Percentiles rank a stretch among this genome's conserved stretches.
phyloP scores from a whole-genome alignment of 2,113 vertebrate genomes.

The Hyperopisus bebe region DNA sequence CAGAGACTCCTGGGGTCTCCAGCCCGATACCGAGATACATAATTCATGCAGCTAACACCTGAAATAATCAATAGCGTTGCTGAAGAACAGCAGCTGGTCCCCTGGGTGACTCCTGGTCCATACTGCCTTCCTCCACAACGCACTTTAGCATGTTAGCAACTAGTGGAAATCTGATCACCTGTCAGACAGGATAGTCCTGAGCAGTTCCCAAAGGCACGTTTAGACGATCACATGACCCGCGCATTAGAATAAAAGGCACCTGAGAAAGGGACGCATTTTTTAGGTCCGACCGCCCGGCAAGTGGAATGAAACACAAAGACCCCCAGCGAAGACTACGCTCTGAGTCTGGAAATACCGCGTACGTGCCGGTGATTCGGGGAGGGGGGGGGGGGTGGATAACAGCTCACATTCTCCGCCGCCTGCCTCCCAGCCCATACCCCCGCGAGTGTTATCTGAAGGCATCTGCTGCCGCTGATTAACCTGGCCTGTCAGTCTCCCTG shows the following conservation, averaged over 20 bases:
- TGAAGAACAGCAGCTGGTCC: background rate
- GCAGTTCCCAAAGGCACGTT: background rate
- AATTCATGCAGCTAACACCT: slow-evolving; percentile 14
- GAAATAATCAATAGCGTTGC: slow-evolving; percentile 4
- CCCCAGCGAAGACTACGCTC: background rate
- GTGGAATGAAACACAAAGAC: background rate
- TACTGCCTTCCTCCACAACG: background rate
- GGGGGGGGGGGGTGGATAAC: background rate
- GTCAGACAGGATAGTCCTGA: background rate
- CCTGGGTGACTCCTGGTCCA: background rate
- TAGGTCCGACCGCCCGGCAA: background rate
- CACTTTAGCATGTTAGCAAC: background rate
- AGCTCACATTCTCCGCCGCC: background rate
- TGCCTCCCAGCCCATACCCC: background rate
- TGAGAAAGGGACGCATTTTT: background rate
- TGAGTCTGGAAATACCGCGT: background rate
- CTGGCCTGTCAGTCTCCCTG: slow-evolving; percentile 1
- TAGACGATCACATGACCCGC: background rate
- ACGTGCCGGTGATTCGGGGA: background rate
- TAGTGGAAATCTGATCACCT: background rate
- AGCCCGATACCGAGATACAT: background rate
- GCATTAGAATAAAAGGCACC: background rate
- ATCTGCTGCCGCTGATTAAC: background rate
- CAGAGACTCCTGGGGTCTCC: background rate
- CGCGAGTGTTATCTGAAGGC: background rate